Percentiles rank a stretch among this genome's conserved stretches.
Evolutionary conservation across 1,140 invertebrate genomes (phyloP).

Genomic region (Drosophila virilis): DNA sequence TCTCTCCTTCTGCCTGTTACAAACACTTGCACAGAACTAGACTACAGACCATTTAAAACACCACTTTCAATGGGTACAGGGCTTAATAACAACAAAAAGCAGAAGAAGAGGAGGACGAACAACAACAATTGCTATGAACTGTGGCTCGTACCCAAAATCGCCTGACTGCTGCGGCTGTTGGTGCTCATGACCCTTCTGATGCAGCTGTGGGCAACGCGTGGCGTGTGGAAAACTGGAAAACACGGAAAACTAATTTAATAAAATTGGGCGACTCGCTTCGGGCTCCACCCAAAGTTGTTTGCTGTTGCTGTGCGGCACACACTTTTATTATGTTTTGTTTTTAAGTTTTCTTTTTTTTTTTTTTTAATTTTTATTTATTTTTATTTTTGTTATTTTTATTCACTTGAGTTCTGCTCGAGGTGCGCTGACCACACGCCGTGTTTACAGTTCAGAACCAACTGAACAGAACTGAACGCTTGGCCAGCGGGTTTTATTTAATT

Average conservation of each 20-base stretch:
- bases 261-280: conserved; percentile 11
- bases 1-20: too few relatives aligned
- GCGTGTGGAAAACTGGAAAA: conserved; percentile 1
- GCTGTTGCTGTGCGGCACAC: not conserved
- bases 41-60: too few relatives aligned
- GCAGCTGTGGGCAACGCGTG: not conserved
- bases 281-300: conserved; percentile 46
- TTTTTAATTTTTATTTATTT: conserved; percentile 1
- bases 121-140: conserved; percentile 45
- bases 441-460: conserved; percentile 55
- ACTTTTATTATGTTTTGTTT: conserved; percentile 19
- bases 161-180: conserved; percentile 49
- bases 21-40: too few relatives aligned
- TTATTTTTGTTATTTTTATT: conserved; percentile 14
- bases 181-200: conserved; percentile 28
- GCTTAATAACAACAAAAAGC: too few relatives aligned
- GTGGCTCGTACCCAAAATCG: conserved; percentile 65
- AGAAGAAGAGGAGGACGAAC: conserved; percentile 15
- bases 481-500: conserved; percentile 58
- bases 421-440: conserved; percentile 40
- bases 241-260: conserved; percentile 75
- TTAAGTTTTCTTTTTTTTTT: conserved; percentile 12
- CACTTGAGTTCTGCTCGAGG: conserved; percentile 19
- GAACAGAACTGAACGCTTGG: conserved; percentile 41
- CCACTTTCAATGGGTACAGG: too few relatives aligned